Conservation (phyloP, 1,140 invertebrate species). For the Pseudomyrmex dendroicus region DNA sequence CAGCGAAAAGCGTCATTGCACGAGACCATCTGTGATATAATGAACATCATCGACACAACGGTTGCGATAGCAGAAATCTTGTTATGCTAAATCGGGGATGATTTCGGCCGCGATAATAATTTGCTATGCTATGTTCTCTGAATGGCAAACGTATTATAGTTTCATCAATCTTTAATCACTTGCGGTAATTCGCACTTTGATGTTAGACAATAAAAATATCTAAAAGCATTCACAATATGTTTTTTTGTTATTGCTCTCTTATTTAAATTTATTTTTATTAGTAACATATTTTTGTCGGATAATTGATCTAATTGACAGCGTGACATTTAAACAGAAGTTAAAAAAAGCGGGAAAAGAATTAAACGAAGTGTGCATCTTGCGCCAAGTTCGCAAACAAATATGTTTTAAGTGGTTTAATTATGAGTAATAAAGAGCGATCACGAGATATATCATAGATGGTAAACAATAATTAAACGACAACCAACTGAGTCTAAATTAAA, state of each 20-base stretch:
- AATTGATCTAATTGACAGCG: constrained; percentile 1
- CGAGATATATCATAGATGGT: background rate
- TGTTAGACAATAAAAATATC: too few relatives aligned
- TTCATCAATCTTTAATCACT: constrained; percentile 16
- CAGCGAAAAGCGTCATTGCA: constrained; percentile 8
- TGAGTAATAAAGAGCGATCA: background rate
- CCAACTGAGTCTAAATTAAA: background rate
- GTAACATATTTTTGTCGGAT: background rate
- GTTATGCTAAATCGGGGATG: constrained; percentile 24
- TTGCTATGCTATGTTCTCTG: constrained; percentile 16
- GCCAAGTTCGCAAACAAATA: background rate
- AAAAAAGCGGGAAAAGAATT: background rate
- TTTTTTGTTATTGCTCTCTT: background rate
- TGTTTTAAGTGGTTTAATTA: background rate
- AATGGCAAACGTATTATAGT: background rate
- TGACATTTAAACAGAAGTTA: background rate
- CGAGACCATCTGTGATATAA: constrained; percentile 18
- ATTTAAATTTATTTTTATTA: background rate
- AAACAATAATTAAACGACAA: constrained; percentile 6
- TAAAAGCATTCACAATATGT: background rate
- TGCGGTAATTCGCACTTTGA: too few relatives aligned
- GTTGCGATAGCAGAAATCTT: constrained; percentile 48
- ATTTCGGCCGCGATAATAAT: constrained; percentile 42
- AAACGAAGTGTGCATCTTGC: background rate
- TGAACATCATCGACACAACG: constrained; percentile 23